These are phyloP conservation scores for Chironex yamaguchii DNA, from an alignment of 30 jellyfish, hydroid and myxozoan species.

Conservation along the genomic window DNA sequence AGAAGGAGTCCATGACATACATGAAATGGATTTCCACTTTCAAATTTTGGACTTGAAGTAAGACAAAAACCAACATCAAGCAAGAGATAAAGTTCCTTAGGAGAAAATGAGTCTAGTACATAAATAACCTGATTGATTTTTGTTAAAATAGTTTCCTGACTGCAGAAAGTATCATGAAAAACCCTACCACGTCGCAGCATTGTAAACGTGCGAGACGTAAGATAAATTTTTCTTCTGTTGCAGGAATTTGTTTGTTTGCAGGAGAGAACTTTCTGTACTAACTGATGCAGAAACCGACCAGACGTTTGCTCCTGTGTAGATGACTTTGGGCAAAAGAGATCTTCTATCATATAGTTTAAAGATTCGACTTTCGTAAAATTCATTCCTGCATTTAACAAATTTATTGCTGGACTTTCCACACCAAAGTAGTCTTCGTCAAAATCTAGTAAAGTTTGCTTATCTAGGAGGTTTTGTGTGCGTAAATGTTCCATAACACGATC, in stretches of 20 bases:
- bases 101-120: neutral
- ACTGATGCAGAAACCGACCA: neutral
- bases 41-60: constrained; percentile 12
- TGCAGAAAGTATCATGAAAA: neutral
- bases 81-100: neutral
- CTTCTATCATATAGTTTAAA: neutral
- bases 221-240: neutral
- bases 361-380: neutral
- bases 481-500: neutral
- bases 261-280: neutral
- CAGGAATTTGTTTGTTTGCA: neutral
- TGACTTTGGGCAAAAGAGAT: constrained; percentile 26
- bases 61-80: constrained; percentile 20
- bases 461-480: neutral
- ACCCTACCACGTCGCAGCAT: neutral
- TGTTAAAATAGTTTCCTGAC: neutral
- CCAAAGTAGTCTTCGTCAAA: constrained; percentile 68
- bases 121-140: too few relatives aligned
- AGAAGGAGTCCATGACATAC: constrained; percentile 40
- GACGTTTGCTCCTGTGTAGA: constrained; percentile 6
- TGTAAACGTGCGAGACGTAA: neutral
- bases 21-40: neutral
- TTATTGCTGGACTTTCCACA: constrained; percentile 57
- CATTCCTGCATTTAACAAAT: constrained; percentile 21
- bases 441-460: constrained; percentile 31